Evolutionary conservation across 2,113 vertebrate species (phyloP).

Genomic region (Pluvianellus socialis): DNA sequence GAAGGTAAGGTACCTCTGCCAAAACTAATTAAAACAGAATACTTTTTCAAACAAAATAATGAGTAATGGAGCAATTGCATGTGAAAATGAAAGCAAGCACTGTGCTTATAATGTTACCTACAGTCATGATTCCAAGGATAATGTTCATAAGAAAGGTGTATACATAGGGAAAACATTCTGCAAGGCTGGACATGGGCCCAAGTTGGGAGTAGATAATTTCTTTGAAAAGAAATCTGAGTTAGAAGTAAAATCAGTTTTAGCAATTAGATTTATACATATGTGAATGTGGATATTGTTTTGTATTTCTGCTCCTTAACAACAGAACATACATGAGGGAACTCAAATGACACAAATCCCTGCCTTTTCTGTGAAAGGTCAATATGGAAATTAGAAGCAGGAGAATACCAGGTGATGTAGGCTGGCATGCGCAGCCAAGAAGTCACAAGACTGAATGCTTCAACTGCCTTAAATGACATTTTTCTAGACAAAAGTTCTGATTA

Average conservation of each 20-base stretch:
- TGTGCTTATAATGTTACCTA: neutral
- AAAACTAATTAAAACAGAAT: neutral
- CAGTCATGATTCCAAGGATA: neutral
- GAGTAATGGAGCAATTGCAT: neutral
- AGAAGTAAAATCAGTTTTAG: neutral
- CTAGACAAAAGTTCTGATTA: neutral
- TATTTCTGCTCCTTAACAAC: neutral
- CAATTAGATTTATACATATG: neutral
- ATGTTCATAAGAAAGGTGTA: neutral
- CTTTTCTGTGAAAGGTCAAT: neutral
- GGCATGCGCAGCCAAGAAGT: neutral
- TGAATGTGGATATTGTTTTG: neutral
- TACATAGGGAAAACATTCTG: neutral
- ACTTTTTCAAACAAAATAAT: neutral
- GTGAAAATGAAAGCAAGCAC: neutral
- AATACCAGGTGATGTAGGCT: neutral
- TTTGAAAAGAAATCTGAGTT: neutral
- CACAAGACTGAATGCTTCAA: neutral
- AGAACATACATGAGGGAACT: neutral
- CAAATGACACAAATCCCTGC: neutral
- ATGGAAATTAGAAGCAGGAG: neutral
- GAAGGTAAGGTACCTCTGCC: neutral
- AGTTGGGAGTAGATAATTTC: neutral
- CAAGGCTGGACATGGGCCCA: neutral
- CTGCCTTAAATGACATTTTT: neutral